phyloP scores from a whole-genome alignment of 2,888 invertebrate species.

The Rutpela maculata region DNA sequence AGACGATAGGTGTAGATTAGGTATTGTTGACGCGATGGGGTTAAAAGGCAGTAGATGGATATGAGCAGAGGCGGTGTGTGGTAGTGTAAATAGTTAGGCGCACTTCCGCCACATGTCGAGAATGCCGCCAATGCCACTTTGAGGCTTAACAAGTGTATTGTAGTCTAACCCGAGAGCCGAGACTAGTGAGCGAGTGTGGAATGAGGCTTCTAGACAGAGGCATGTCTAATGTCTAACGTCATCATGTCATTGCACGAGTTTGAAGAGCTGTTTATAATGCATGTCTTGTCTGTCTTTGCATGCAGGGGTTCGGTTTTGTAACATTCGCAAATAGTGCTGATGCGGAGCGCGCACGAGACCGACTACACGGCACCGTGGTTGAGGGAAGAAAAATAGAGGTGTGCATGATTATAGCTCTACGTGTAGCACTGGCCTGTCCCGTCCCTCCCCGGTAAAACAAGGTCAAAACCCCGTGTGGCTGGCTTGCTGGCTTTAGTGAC shows the following conservation, averaged over 20 bases:
- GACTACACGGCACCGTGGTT: conserved; percentile 99
- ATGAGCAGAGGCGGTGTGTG: conserved; percentile 64
- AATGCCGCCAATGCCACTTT: conserved; percentile 60
- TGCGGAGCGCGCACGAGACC: conserved; percentile 99
- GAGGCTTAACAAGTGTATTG: conserved; percentile 66
- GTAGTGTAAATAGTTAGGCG: conserved; percentile 70
- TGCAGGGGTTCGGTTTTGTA: conserved; percentile 99
- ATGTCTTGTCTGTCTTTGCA: conserved; percentile 96
- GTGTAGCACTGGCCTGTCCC: conserved; percentile 78
- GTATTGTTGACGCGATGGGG: conserved; percentile 49
- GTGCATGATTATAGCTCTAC: conserved; percentile 86
- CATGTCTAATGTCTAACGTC: conserved; percentile 74
- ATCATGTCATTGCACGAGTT: conserved; percentile 83
- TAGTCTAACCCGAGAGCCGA: conserved; percentile 64
- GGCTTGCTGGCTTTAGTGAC: conserved; percentile 75
- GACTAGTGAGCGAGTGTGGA: conserved; percentile 72
- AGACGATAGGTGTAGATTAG: conserved; percentile 47
- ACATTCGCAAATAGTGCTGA: conserved; percentile 99
- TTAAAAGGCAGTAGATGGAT: conserved; percentile 66
- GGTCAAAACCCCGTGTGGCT: conserved; percentile 75
- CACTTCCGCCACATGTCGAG: conserved; percentile 58
- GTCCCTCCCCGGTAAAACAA: conserved; percentile 75
- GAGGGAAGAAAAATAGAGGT: conserved; percentile 99
- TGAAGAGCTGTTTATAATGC: conserved; percentile 90
- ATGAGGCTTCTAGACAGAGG: conserved; percentile 72